Evolutionary conservation across 2,797 vertebrate species (phyloP).

Genomic region (Enteromius fasciolatus): DNA sequence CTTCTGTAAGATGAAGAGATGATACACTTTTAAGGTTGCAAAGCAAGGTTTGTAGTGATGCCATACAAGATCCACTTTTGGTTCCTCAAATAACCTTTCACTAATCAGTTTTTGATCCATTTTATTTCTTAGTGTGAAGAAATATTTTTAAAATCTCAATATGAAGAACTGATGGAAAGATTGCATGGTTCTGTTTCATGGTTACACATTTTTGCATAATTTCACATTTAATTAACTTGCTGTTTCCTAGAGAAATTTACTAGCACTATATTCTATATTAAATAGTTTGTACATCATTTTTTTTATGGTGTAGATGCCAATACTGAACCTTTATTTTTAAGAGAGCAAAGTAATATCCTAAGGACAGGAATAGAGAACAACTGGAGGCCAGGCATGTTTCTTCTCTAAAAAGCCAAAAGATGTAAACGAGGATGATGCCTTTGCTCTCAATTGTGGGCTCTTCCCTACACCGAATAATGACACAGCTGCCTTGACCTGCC

Average conservation of each 20-base stretch:
- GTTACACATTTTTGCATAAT: background rate
- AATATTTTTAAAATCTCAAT: background rate
- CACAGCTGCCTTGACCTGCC: background rate
- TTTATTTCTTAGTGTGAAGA: background rate
- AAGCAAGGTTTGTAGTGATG: background rate
- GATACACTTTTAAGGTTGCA: background rate
- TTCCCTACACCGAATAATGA: background rate
- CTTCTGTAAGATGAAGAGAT: background rate
- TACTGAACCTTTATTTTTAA: background rate
- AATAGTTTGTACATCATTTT: background rate
- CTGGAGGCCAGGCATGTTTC: background rate
- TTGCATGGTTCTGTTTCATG: background rate
- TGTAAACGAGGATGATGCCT: background rate
- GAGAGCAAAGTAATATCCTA: background rate
- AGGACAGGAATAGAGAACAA: background rate
- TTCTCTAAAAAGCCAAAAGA: background rate
- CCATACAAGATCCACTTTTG: no score
- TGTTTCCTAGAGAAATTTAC: background rate
- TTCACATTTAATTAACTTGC: background rate
- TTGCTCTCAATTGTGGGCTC: background rate
- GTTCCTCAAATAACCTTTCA: background rate
- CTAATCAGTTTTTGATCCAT: background rate
- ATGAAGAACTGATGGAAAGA: background rate
- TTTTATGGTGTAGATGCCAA: background rate
- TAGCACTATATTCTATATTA: background rate